Evolutionary conservation across 1,140 invertebrate genomes (phyloP), one percentile per base, ranked within the genome.

Genomic region (Drosophila yakuba): DNA sequence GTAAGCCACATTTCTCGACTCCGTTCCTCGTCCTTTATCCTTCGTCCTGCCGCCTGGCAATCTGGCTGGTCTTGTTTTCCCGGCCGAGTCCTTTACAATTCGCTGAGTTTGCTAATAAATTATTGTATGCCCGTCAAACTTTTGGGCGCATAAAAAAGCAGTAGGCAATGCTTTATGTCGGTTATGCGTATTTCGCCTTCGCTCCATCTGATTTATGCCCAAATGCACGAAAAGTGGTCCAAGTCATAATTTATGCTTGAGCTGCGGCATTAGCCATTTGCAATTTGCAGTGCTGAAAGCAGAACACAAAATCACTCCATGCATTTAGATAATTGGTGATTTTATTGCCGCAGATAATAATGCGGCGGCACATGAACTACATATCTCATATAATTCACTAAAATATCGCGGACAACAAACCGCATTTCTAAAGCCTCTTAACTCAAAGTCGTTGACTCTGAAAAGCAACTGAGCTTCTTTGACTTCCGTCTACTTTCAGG

Each of bases 271-370:
- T 17, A 17, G 17, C 17, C 28, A 32, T 32, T 38, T 38, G 12
- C 36, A 4, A 38, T 38, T 38, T 38, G 11, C 17, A 6, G 20
- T 17, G 23, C 47, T 47, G 51, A 35, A 55, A 48, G 45, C 62
- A 59, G 54, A 35, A 52, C 50, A 54, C 56, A 39, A 35, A 48
- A 58, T 20, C n/a, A 15, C 57, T 50, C 11, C 36, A 55, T 36
- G 66, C 78, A 82, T 75, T 86, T 82, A 61, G 67, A 59, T 86
- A 86, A 86, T 86, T 88, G 78, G 50, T 68, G 51, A 79, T 69
- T 39, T 63, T 45, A 71, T 76, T 48, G 28, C 64, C 28, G 28
- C 36, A 28, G 47, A 52, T 17, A 63, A 60, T 52, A 57, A 55
- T 64, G 36, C 62, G 48, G 47, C 41, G 36, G 23, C 17, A 15